Conservation (phyloP, 2,113 vertebrate genomes). For the Chionodraco myersi region DNA sequence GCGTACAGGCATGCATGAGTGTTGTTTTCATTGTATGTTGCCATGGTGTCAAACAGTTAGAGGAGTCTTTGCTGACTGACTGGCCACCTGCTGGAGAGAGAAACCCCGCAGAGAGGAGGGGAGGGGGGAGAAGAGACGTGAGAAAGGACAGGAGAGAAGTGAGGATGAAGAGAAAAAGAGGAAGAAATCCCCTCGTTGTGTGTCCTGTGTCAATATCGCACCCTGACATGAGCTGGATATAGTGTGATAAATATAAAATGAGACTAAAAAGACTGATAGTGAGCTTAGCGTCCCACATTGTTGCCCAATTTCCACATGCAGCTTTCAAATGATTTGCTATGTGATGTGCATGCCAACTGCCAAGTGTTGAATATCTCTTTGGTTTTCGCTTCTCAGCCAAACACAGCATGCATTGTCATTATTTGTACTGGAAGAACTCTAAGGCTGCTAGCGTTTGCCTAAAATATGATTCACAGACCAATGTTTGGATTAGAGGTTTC, state of each 20-base stretch:
- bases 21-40: slow-evolving; percentile 62
- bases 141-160: slow-evolving; percentile 11
- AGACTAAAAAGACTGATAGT: background rate
- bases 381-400: slow-evolving; percentile 2
- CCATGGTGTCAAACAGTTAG: slow-evolving; percentile 73
- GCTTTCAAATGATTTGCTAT: slow-evolving; percentile 14
- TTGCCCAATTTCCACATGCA: background rate
- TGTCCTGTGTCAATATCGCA: too few species aligned
- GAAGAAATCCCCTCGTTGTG: background rate
- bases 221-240: background rate
- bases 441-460: background rate
- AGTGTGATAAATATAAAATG: background rate
- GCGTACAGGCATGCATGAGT: slow-evolving; percentile 24
- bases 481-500: background rate
- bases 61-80: slow-evolving; percentile 63
- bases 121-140: background rate
- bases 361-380: slow-evolving; percentile 31
- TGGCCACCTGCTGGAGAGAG: slow-evolving; percentile 67
- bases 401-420: slow-evolving; percentile 18
- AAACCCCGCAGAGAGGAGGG: slow-evolving; percentile 21
- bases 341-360: slow-evolving; percentile 21
- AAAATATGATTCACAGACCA: background rate
- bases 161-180: background rate
- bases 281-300: slow-evolving; percentile 20
- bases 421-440: background rate